Evolutionary conservation across 2,113 vertebrate genomes (phyloP).

Genomic region (Bungarus multicinctus): DNA sequence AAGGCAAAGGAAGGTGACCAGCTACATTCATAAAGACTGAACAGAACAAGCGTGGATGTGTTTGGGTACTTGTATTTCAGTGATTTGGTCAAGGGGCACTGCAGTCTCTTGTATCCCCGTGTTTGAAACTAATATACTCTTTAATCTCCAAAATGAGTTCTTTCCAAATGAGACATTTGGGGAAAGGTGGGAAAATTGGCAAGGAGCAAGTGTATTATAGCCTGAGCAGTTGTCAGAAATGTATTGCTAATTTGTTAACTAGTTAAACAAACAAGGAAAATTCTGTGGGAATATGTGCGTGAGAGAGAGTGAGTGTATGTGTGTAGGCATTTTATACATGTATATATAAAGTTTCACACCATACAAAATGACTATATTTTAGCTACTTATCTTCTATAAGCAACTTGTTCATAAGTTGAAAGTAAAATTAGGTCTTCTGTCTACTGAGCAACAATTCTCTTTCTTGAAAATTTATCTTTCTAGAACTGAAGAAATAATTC

Average conservation of each 20-base stretch:
- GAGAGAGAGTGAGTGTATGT: neutral
- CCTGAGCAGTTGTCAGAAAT: neutral
- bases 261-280: neutral
- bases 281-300: neutral
- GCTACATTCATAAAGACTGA: neutral
- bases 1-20: neutral
- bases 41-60: neutral
- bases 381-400: neutral
- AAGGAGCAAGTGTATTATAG: neutral
- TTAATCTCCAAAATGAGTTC: neutral
- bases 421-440: neutral
- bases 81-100: neutral
- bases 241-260: neutral
- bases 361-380: neutral
- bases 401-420: neutral
- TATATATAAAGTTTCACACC: neutral
- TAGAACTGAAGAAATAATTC: neutral
- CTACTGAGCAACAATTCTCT: neutral
- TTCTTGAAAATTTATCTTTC: neutral
- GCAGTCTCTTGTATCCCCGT: neutral
- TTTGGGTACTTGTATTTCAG: neutral
- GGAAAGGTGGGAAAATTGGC: neutral
- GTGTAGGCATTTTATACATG: neutral
- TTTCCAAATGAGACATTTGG: neutral
- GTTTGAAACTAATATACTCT: neutral